Evolutionary conservation across 2,113 vertebrate species (phyloP), one percentile per base, ranked within the genome.

Genomic region (Halcyon malimbica): DNA sequence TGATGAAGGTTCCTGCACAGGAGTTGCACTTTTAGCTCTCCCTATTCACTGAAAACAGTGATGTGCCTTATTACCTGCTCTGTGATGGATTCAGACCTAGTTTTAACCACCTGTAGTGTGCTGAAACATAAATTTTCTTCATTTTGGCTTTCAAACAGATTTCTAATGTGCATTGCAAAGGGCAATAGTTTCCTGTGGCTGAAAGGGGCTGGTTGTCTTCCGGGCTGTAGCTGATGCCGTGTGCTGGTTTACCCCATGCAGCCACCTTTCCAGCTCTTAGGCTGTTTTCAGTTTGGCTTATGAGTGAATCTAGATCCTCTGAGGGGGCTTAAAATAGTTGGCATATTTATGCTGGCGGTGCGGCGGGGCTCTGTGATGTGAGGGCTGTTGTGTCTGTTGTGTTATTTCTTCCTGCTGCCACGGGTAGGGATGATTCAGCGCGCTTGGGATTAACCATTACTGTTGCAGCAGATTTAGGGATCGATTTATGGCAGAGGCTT

Each of bases 261-360:
- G 56, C 37, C 13, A 3, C 81, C 42, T 64, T 88, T 87, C n/a
- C 44, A 63, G 65, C 18, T 94, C 89, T 86, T 23, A 13, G 86
- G 60, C 62, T 81, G 57, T 77, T 86, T 90, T 77, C 60, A n/a
- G 35, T 93, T 92, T 93, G 84, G 70, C 79, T 94, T 88, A 46
- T 0, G 20, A 83, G 90, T 1, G 39, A 70, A 59, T 83, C 90
- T 69, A 74, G 68, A 81, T 89, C 80, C 90, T 95, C 53, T 89
- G 92, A 91, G 80, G 92, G 86, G 92, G 86, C 83, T 96, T 93
- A 92, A 96, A 93, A 90, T 94, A 92, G 69, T 87, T 96, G 95
- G 86, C 95, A 92, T 93, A 95, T 93, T 96, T 92, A 63, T 67
- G 80, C 87, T 88, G 93, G 87, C 93, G 68, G 89, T 9, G 31